Conservation (phyloP, 2,113 vertebrate genomes). For the Suncus etruscus region DNA sequence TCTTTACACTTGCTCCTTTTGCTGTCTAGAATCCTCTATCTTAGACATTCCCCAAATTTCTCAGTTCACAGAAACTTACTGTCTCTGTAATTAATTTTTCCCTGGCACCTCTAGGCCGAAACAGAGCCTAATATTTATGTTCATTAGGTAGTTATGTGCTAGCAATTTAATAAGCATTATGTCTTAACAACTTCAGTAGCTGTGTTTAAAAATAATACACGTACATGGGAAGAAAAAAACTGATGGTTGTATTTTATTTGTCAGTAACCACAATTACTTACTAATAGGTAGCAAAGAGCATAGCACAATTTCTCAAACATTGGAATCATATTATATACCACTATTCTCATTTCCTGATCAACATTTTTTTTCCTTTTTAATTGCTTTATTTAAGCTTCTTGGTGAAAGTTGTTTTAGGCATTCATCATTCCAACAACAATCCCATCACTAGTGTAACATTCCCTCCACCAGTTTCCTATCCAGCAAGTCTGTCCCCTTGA, state of each 20-base stretch:
- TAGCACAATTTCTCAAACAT: neutral
- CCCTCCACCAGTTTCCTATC: too few relatives aligned
- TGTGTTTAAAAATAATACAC: neutral
- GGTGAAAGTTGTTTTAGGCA: too few relatives aligned
- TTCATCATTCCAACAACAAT: too few relatives aligned
- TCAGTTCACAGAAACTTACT: neutral
- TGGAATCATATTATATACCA: neutral
- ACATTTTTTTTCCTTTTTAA: too few relatives aligned
- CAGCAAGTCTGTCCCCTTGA: too few relatives aligned
- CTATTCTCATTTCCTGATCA: neutral
- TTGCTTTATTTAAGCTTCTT: too few relatives aligned
- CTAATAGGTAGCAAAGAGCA: neutral
- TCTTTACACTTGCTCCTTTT: neutral
- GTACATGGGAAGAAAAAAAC: conserved; percentile 38
- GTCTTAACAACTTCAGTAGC: conserved; percentile 27
- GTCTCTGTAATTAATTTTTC: neutral
- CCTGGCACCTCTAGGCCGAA: neutral
- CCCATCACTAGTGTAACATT: too few relatives aligned
- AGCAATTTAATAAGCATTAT: conserved; percentile 37
- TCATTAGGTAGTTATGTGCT: conserved; percentile 35
- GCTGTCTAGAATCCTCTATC: neutral
- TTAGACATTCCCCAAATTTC: neutral
- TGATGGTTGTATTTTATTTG: neutral
- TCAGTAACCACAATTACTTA: neutral
- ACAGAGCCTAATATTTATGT: conserved; percentile 46